Base-by-base conservation (phyloP, 2,797 vertebrate genomes). In the Esox lucius region DNA sequence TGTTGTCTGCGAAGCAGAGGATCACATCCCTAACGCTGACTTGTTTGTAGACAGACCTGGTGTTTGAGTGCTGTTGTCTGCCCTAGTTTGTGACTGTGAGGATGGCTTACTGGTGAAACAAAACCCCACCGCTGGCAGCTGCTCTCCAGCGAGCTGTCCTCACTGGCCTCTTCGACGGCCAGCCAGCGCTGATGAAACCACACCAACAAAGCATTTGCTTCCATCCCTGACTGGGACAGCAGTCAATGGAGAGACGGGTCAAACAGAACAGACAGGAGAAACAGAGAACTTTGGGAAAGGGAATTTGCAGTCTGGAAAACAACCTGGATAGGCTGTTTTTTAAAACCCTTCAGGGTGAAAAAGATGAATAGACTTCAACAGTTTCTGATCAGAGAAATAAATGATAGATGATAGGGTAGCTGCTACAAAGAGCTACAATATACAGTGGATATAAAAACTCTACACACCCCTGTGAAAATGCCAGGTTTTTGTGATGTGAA, bases 151-250 rank as follows among this genome's bases (percentile, higher is more conserved):
- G 33, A 28, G 71, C 19, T 73, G 69, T 59, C 28, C 81, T 80
- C 78, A 74, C 77, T 65, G 69, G 42, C 72, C 56, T 64, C 56
- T 68, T 74, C 76, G 68, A 82, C 77, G 72, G 17, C 49, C 2
- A 51, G 49, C 49, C 19, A 51, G 71, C 56, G 71, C 75, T 76
- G 78, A 81, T 67, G 78, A 74, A 76, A 84, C 61, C 64, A 61
- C 24, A 39, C 74, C 39, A 84, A 89, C 85, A 89, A 87, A 80
- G 81, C 81, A 81, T 84, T 75, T 86, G 86, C 84, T 87, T 87
- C 84, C 84, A 74, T 70, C 77, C 65, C 39, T 59, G 77, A 84
- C 79, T 49, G 53, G 71, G 42, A 48, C n/a, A 68, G 70, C 77
- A 86, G 76, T 87, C 84, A 79, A 70, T 74, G 59, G 42, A 24